phyloP scores from a whole-genome alignment of 2,888 invertebrate species.

The Meteorus cinctellus region DNA sequence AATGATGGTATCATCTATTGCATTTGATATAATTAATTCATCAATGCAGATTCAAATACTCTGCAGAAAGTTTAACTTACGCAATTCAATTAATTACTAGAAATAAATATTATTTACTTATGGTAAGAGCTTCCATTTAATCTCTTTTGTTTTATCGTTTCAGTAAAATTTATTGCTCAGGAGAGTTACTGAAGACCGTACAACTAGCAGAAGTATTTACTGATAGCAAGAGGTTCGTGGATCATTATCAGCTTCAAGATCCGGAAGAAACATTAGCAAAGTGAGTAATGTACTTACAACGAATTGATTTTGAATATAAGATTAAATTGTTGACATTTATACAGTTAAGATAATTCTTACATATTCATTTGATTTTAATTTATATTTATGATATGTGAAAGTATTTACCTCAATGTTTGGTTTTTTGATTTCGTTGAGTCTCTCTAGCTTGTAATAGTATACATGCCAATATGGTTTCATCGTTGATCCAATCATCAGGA shows the following conservation, averaged over 20 bases:
- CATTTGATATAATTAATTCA: too few species aligned
- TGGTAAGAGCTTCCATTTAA: background rate
- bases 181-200: slow-evolving; percentile 63
- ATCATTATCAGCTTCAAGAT: slow-evolving; percentile 64
- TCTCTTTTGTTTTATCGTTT: slow-evolving; percentile 48
- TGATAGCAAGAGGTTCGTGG: slow-evolving; percentile 71
- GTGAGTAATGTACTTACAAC: slow-evolving; percentile 59
- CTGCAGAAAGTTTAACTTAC: too few species aligned
- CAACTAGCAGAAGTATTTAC: slow-evolving; percentile 62
- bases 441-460: background rate
- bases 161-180: slow-evolving; percentile 68
- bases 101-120: background rate
- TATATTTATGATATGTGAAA: too few species aligned
- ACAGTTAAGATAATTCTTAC: background rate
- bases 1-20: too few species aligned
- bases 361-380: slow-evolving; percentile 16
- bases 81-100: too few species aligned
- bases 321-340: background rate
- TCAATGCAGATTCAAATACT: too few species aligned
- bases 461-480: background rate
- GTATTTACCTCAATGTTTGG: background rate
- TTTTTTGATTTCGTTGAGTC: slow-evolving; percentile 3
- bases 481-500: slow-evolving; percentile 3
- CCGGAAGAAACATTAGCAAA: slow-evolving; percentile 64
- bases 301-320: background rate